These are phyloP conservation scores for Scolopax bukidnonensis DNA, from an alignment of 2,797 vertebrate genomes.

Conservation along the genomic window DNA sequence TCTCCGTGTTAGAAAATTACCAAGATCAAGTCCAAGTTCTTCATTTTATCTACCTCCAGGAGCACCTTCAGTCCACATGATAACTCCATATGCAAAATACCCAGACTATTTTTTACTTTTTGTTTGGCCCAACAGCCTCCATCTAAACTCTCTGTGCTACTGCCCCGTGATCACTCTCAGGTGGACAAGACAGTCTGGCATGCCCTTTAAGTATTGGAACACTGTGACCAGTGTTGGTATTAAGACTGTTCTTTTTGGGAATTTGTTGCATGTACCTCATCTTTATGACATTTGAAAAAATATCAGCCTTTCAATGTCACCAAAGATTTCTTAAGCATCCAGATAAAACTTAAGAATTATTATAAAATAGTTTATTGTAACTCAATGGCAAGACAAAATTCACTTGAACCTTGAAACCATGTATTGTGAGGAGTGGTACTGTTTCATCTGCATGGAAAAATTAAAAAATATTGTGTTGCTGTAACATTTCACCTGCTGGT, in stretches of 20 bases:
- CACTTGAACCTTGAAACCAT: not conserved
- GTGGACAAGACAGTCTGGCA: not conserved
- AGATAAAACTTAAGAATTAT: not conserved
- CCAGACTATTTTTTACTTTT: not conserved
- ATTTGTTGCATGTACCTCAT: not conserved
- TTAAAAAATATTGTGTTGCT: not conserved
- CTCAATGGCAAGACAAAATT: not conserved
- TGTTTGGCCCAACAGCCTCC: not conserved
- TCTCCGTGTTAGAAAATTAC: not conserved
- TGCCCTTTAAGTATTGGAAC: not conserved
- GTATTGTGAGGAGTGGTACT: not conserved
- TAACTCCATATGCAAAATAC: not conserved
- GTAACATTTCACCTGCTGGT: not conserved
- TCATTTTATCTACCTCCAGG: not conserved
- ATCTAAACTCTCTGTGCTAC: not conserved
- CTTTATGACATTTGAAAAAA: not conserved
- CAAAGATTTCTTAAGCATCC: not conserved
- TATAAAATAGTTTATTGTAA: not conserved
- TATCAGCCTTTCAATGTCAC: not conserved
- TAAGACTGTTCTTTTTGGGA: not conserved
- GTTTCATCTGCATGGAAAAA: not conserved
- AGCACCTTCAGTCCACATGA: not conserved
- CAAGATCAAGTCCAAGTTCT: not conserved
- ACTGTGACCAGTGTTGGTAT: not conserved
- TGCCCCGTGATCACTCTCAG: not conserved